Evolutionary conservation across 2,888 invertebrate species (phyloP).

Genomic region (Dusona sp.): DNA sequence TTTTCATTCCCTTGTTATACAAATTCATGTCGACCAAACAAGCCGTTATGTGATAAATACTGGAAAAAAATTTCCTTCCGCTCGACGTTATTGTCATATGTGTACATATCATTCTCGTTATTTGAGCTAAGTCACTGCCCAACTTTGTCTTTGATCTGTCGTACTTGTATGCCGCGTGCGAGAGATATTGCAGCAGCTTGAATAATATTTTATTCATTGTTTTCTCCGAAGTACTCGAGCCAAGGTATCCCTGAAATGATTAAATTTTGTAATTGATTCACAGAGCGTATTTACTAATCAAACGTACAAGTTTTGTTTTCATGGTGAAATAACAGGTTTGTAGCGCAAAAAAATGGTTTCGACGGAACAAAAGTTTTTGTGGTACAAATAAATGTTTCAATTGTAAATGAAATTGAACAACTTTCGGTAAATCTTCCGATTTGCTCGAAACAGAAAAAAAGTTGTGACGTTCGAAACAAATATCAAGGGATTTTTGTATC

Average conservation of each 20-base stretch:
- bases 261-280: neutral
- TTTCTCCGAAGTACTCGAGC: neutral
- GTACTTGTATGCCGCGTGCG: slow-evolving; percentile 74
- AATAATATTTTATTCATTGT: slow-evolving; percentile 71
- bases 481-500: too few species aligned
- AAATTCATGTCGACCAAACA: slow-evolving; percentile 73
- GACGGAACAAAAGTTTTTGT: too few species aligned
- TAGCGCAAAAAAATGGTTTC: neutral
- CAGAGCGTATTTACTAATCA: neutral
- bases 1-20: slow-evolving; percentile 74
- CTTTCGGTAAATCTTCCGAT: neutral
- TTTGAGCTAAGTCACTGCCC: slow-evolving; percentile 71
- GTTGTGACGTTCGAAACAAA: too few species aligned
- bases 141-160: slow-evolving; percentile 60
- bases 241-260: slow-evolving; percentile 63
- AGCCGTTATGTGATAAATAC: slow-evolving; percentile 77
- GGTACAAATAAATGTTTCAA: too few species aligned
- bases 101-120: slow-evolving; percentile 73
- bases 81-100: slow-evolving; percentile 71
- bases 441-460: neutral
- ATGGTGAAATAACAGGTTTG: neutral
- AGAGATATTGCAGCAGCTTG: slow-evolving; percentile 75
- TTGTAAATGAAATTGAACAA: too few species aligned
- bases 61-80: slow-evolving; percentile 73
- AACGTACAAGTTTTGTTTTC: neutral